phyloP scores from a whole-genome alignment of 2,888 invertebrate species.

The Odiellus spinosus region DNA sequence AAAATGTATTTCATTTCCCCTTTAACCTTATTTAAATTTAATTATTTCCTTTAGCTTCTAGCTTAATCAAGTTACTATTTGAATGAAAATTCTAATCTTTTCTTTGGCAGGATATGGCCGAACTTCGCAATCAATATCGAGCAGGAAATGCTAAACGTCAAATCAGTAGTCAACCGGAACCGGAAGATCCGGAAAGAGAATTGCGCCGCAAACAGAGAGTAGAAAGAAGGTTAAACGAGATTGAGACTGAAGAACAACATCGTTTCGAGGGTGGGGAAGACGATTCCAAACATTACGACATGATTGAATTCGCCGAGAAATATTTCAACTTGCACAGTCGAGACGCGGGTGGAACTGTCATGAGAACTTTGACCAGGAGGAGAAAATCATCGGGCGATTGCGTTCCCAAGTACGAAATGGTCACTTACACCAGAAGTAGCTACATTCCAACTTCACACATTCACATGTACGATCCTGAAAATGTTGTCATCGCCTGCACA shows the following conservation, averaged over 20 bases:
- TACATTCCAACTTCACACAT: constrained; percentile 84
- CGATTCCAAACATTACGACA: constrained; percentile 48
- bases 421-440: constrained; percentile 69
- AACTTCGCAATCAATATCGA: too few relatives aligned
- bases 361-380: constrained; percentile 22
- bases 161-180: neutral
- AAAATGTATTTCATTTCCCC: too few relatives aligned
- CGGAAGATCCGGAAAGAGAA: neutral
- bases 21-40: too few relatives aligned
- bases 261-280: constrained; percentile 37
- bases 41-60: too few relatives aligned
- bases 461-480: constrained; percentile 87
- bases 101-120: too few relatives aligned
- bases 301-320: constrained; percentile 82
- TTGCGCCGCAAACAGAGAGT: constrained; percentile 54
- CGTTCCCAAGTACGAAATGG: constrained; percentile 81
- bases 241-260: constrained; percentile 44
- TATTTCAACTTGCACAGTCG: constrained; percentile 66
- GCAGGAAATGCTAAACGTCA: too few relatives aligned
- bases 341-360: constrained; percentile 25
- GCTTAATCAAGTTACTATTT: too few relatives aligned
- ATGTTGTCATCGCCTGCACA: constrained; percentile 70
- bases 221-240: constrained; percentile 66
- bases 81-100: too few relatives aligned
- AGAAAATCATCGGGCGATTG: constrained; percentile 26